Percentiles rank a stretch among this genome's conserved stretches.
Conservation (phyloP, 1,140 invertebrate genomes). For the Hycleus phaleratus region DNA sequence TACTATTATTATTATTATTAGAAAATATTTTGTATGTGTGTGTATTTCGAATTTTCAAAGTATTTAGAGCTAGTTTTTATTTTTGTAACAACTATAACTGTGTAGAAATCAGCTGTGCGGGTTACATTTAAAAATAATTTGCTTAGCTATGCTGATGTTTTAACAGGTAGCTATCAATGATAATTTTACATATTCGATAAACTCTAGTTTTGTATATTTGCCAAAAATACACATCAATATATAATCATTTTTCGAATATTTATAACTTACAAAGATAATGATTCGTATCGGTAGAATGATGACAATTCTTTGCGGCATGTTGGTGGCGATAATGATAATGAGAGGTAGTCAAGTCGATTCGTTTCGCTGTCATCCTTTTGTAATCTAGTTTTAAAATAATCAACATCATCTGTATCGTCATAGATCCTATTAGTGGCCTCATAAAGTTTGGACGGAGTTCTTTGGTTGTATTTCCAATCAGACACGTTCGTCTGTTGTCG, state of each 20-base stretch:
- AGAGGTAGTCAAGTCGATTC: conserved; percentile 24
- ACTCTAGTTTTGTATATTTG: not conserved
- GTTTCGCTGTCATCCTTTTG: conserved; percentile 10
- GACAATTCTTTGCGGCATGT: conserved; percentile 14
- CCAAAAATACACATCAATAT: conserved; percentile 2
- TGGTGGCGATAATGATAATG: conserved; percentile 26
- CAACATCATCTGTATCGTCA: conserved; percentile 7
- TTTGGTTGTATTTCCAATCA: conserved; percentile 9
- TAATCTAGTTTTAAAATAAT: conserved; percentile 6
- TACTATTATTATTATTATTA: no score
- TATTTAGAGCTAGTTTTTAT: not conserved
- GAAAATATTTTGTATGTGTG: no score
- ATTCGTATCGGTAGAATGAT: conserved; percentile 17
- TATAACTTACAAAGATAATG: conserved; percentile 21
- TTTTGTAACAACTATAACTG: not conserved
- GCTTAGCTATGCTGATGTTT: not conserved
- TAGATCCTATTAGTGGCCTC: conserved; percentile 2
- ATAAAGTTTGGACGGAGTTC: conserved; percentile 18
- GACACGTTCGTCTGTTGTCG: not conserved
- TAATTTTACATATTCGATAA: not conserved
- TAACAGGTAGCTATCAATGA: not conserved
- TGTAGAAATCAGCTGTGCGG: not conserved
- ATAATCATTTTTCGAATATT: not conserved
- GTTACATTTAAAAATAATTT: not conserved
- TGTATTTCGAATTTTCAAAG: no score